A percentile compares a stretch with the other conserved stretches of the same genome.
Conservation (phyloP, 2,888 invertebrate species). For the Boloria selene region DNA sequence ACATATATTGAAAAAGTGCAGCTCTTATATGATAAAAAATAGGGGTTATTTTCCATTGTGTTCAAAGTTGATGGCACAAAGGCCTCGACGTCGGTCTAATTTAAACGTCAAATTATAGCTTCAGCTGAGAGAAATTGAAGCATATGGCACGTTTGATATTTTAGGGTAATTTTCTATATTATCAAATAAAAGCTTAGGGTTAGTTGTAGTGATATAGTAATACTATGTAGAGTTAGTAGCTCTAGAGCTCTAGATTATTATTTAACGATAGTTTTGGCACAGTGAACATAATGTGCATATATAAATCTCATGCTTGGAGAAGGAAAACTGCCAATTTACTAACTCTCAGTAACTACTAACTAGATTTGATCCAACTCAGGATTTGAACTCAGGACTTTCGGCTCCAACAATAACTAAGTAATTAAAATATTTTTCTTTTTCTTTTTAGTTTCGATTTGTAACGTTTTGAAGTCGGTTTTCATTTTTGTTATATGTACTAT, state of each 20-base stretch:
- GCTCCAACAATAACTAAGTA: no score
- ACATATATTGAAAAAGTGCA: slow-evolving; percentile 16
- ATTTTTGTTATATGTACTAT: no score
- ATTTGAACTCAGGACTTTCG: no score
- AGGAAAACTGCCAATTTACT: no score
- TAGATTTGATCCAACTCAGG: no score
- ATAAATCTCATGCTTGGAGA: no score
- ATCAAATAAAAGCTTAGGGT: slow-evolving; percentile 21
- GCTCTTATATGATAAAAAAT: slow-evolving; percentile 10
- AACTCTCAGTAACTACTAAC: no score
- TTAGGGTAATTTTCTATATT: slow-evolving; percentile 24
- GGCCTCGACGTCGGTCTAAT: slow-evolving; percentile 42
- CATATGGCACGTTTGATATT: slow-evolving; percentile 22
- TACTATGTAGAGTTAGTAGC: not conserved
- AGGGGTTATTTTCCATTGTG: slow-evolving; percentile 21
- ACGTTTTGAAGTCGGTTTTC: no score
- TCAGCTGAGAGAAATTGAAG: slow-evolving; percentile 30
- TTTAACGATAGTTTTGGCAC: no score
- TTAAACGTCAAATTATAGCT: slow-evolving; percentile 36
- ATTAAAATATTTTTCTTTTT: no score
- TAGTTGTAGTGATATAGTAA: slow-evolving; percentile 9
- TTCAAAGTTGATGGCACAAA: slow-evolving; percentile 34
- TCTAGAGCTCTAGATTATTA: not conserved
- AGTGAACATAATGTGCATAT: no score
- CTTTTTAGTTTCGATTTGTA: no score